These are phyloP conservation scores for Phrynocephalus forsythii DNA, from an alignment of 2,797 vertebrate genomes.

Conservation along the genomic window DNA sequence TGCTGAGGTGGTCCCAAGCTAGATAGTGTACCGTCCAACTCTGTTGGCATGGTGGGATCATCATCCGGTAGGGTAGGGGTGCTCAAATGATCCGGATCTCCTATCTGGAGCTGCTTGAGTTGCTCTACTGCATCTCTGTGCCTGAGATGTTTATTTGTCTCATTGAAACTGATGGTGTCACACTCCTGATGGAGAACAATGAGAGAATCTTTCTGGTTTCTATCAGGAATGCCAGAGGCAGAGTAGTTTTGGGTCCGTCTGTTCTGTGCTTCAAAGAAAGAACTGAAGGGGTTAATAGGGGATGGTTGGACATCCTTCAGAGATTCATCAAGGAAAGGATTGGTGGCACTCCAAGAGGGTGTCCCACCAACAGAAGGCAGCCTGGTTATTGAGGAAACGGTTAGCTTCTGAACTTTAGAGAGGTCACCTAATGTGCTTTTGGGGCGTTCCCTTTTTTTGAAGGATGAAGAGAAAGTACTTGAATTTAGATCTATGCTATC, in stretches of 20 bases:
- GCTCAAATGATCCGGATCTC: slow-evolving; percentile 78
- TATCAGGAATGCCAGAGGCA: slow-evolving; percentile 64
- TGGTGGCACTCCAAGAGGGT: slow-evolving; percentile 84
- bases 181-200: slow-evolving; percentile 77
- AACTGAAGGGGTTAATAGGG: slow-evolving; percentile 88
- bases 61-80: slow-evolving; percentile 78
- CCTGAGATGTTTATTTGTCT: slow-evolving; percentile 66
- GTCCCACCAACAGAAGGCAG: slow-evolving; percentile 73
- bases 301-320: slow-evolving; percentile 86
- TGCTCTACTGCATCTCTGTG: slow-evolving; percentile 81
- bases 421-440: slow-evolving; percentile 82
- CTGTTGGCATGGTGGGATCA: slow-evolving; percentile 73
- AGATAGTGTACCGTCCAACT: slow-evolving; percentile 67
- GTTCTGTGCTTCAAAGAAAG: slow-evolving; percentile 84
- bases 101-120: slow-evolving; percentile 83
- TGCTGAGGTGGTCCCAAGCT: slow-evolving; percentile 72
- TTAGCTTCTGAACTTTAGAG: slow-evolving; percentile 80
- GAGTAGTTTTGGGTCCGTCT: slow-evolving; percentile 77
- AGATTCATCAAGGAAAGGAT: slow-evolving; percentile 87
- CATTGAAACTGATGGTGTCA: slow-evolving; percentile 76
- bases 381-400: slow-evolving; percentile 77
- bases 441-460: slow-evolving; percentile 83
- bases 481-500: slow-evolving; percentile 74
- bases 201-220: slow-evolving; percentile 81
- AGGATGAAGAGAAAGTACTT: slow-evolving; percentile 73